Percentiles rank a stretch among this genome's conserved stretches.
Evolutionary conservation across 2,888 invertebrate species (phyloP).

Genomic region (Nomada hirtipes): DNA sequence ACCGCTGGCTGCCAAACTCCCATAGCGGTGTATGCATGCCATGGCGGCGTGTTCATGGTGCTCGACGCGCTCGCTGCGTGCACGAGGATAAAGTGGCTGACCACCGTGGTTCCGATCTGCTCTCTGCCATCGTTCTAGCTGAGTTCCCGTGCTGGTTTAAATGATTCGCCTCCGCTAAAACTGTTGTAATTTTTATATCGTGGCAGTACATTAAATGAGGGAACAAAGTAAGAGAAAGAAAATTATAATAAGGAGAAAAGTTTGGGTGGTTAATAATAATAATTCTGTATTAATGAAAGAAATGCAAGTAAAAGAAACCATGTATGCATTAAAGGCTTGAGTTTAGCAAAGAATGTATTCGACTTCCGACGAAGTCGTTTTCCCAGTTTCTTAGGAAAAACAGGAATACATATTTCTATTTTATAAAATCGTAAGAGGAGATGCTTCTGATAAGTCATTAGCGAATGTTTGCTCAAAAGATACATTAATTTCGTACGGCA

Average conservation of each 20-base stretch:
- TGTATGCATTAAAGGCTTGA: no score
- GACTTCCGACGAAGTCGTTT: no score
- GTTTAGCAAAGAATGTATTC: no score
- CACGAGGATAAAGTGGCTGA: slow-evolving; percentile 70
- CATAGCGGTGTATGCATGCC: slow-evolving; percentile 68
- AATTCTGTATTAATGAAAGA: no score
- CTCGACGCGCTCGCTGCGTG: slow-evolving; percentile 51
- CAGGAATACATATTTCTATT: no score
- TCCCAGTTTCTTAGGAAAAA: no score
- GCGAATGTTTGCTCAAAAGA: not conserved
- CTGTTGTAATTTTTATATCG: not conserved
- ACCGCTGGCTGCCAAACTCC: slow-evolving; percentile 80
- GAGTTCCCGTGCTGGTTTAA: slow-evolving; percentile 19
- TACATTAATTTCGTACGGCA: not conserved
- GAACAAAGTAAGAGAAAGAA: no score
- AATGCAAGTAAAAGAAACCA: no score
- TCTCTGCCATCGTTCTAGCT: slow-evolving; percentile 39
- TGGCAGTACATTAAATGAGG: no score
- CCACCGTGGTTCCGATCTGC: slow-evolving; percentile 75
- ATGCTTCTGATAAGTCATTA: not conserved
- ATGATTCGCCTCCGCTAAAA: not conserved
- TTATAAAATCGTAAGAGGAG: no score
- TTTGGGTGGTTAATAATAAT: no score
- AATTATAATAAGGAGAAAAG: no score
- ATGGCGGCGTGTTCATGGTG: slow-evolving; percentile 40